Percentiles rank a stretch among this genome's conserved stretches.
Evolutionary conservation across 2,888 invertebrate genomes (phyloP).

Genomic region (Marronus borbonicus): DNA sequence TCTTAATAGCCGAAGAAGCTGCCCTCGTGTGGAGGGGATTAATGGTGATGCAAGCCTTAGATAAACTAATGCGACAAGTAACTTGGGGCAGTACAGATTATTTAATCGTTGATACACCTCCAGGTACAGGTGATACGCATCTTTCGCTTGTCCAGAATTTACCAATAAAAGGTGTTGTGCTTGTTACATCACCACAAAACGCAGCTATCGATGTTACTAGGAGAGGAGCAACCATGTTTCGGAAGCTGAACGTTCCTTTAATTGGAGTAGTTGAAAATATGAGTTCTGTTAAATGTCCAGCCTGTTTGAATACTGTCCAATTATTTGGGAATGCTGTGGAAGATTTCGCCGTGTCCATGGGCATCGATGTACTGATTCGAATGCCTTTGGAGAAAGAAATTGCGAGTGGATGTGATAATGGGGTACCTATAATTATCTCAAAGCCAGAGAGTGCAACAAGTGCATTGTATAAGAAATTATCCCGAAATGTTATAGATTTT

Average conservation of each 20-base stretch:
- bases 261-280: slow-evolving; percentile 95
- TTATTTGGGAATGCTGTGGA: slow-evolving; percentile 82
- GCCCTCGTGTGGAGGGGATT: slow-evolving; percentile 96
- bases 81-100: slow-evolving; percentile 91
- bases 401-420: slow-evolving; percentile 80
- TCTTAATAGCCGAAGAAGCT: slow-evolving; percentile 86
- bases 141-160: slow-evolving; percentile 92
- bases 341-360: slow-evolving; percentile 77
- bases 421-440: slow-evolving; percentile 82
- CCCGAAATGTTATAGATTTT: slow-evolving; percentile 60
- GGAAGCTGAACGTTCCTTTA: slow-evolving; percentile 85
- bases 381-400: slow-evolving; percentile 83
- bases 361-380: slow-evolving; percentile 78
- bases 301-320: slow-evolving; percentile 81
- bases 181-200: slow-evolving; percentile 94
- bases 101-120: slow-evolving; percentile 94
- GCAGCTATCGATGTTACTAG: slow-evolving; percentile 90
- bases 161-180: slow-evolving; percentile 87
- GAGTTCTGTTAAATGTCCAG: slow-evolving; percentile 84
- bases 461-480: slow-evolving; percentile 60
- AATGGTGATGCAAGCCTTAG: slow-evolving; percentile 96
- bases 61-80: slow-evolving; percentile 88
- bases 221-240: slow-evolving; percentile 91
- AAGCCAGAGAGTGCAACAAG: slow-evolving; percentile 71
- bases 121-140: slow-evolving; percentile 97